phyloP scores from a whole-genome alignment of 1,140 invertebrate genomes.

The Aphelenchoides fujianensis region DNA sequence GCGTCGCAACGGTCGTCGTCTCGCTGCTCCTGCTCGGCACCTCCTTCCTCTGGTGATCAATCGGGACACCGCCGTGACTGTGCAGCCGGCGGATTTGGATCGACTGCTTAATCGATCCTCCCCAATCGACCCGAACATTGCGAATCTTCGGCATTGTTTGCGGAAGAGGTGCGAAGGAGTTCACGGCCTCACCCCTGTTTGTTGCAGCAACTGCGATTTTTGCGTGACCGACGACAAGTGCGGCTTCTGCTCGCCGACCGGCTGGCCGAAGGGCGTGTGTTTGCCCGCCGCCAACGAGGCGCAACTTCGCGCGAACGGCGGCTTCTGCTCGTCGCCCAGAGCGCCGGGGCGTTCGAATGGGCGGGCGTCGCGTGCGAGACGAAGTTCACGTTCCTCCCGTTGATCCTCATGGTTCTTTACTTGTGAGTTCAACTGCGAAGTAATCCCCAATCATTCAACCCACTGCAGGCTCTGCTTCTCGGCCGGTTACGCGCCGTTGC shows the following conservation, averaged over 20 bases:
- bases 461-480: constrained; percentile 1
- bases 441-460: neutral
- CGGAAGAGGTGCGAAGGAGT: neutral
- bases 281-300: no score
- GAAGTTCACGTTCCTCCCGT: constrained; percentile 39
- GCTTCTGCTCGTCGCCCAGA: neutral
- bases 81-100: neutral
- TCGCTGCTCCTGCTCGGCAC: constrained; percentile 26
- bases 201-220: constrained; percentile 26
- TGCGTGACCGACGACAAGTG: constrained; percentile 41
- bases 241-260: constrained; percentile 37
- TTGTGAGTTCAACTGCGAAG: no score
- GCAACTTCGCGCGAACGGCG: no score
- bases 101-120: no score
- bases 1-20: constrained; percentile 64
- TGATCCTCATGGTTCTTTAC: constrained; percentile 51
- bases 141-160: no score
- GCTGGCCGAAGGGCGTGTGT: constrained; percentile 30
- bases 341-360: constrained; percentile 33
- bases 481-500: constrained; percentile 69
- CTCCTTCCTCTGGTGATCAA: constrained; percentile 50
- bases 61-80: constrained; percentile 23
- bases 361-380: constrained; percentile 36
- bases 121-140: no score
- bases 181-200: no score